These are phyloP conservation scores for Enteromius paludinosus DNA, from an alignment of 2,797 vertebrate genomes.

Conservation along the genomic window DNA sequence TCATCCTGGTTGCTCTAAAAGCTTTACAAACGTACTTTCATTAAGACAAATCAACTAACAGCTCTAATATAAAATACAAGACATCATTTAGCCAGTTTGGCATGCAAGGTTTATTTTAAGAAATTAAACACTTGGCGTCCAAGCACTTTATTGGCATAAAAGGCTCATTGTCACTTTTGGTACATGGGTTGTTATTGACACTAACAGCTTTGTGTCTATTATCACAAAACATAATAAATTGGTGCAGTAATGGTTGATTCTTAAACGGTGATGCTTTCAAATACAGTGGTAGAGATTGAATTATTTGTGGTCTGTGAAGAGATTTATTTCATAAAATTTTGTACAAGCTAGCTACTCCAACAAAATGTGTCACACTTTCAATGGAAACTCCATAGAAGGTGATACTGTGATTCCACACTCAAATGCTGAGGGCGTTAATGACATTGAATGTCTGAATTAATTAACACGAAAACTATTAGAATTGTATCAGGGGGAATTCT, in stretches of 20 bases:
- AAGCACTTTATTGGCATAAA: neutral
- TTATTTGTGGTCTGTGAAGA: neutral
- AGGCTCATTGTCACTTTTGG: neutral
- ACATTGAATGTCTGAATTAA: too few species aligned
- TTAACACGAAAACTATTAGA: neutral
- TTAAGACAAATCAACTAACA: neutral
- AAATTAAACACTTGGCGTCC: neutral
- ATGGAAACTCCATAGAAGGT: neutral
- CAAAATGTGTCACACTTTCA: neutral
- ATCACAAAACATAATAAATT: neutral
- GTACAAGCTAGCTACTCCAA: neutral
- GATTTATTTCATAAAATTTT: constrained; percentile 6
- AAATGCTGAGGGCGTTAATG: neutral
- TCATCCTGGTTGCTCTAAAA: neutral
- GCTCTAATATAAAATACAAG: neutral
- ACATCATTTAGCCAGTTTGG: neutral
- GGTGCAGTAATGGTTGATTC: neutral
- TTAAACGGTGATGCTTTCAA: neutral
- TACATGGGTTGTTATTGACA: neutral
- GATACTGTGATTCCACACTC: constrained; percentile 3
- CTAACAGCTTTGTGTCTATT: neutral
- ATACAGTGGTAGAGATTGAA: neutral
- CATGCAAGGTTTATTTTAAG: neutral
- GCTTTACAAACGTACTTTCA: neutral
- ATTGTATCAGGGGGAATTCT: constrained; percentile 17